These are phyloP conservation scores for Eupithecia abbreviata DNA, from an alignment of 2,888 invertebrate genomes.

Conservation along the genomic window DNA sequence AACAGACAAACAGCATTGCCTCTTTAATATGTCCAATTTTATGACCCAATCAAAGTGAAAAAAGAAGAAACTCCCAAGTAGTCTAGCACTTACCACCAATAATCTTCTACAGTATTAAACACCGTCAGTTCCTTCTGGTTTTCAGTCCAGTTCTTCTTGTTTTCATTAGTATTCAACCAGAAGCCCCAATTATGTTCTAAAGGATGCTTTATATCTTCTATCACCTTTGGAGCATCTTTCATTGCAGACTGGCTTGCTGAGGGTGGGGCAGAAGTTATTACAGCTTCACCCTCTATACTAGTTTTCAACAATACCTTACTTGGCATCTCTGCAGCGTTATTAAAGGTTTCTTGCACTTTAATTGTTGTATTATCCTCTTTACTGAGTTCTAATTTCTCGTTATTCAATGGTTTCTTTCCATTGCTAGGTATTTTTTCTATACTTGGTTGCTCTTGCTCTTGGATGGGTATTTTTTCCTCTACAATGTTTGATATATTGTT, in stretches of 20 bases:
- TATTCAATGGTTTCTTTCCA: background rate
- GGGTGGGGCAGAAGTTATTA: background rate
- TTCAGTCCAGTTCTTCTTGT: slow-evolving; percentile 94
- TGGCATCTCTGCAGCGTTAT: background rate
- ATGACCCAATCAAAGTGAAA: background rate
- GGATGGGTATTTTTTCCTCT: background rate
- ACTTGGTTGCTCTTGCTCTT: background rate
- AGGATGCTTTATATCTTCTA: slow-evolving; percentile 88
- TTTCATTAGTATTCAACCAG: slow-evolving; percentile 94
- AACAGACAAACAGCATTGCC: background rate
- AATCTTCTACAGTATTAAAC: slow-evolving; percentile 97
- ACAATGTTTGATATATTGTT: background rate
- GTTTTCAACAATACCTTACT: slow-evolving; percentile 1
- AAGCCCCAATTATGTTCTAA: slow-evolving; percentile 95
- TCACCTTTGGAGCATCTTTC: background rate
- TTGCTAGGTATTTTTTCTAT: background rate
- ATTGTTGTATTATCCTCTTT: background rate
- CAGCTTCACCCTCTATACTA: background rate
- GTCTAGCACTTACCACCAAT: slow-evolving; percentile 91
- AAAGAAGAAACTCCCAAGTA: background rate
- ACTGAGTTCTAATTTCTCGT: background rate
- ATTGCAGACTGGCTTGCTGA: too few relatives aligned
- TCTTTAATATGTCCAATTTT: background rate
- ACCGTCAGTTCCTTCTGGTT: slow-evolving; percentile 94
- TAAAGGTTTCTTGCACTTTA: background rate